Evolutionary conservation across 1,140 invertebrate genomes (phyloP), one percentile per base, ranked within the genome.

Genomic region (Drosophila pandora): DNA sequence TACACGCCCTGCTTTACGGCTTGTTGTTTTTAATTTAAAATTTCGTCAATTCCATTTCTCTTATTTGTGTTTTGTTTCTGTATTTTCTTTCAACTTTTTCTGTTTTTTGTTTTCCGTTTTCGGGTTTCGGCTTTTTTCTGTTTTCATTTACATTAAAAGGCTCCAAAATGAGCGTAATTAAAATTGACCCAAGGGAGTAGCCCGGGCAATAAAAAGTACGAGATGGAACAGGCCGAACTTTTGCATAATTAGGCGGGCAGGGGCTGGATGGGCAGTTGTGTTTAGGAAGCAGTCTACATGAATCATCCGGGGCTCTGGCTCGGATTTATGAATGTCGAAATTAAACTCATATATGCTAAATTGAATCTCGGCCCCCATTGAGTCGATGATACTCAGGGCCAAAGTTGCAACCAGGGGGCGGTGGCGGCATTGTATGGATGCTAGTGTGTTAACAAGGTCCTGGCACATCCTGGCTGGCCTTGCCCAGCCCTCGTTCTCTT

Each of bases 161-260:
- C 72, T 67, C 72, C 57, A 70, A 21, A 88, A 88, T 88, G 83
- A 88, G 61, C 76, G 83, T 83, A 88, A 88, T 88, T 88, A 89
- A 88, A 88, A 88, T 88, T 88, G 83, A 88, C 83, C 83, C 83
- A 83, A 76, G 76, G 72, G 83, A 78, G 73, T 63, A 64, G 71
- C 62, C 56, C 62, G 32, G 63, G 39, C 49, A 67, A 52, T 54
- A 72, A 81, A 76, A 59, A 43, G 61, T 56, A 41, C 49, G 52
- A 54, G 61, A 37, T 48, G 49, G 41, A 63, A 55, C 41, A 48
- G 63, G 45, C 57, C 59, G 37, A 70, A 80, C 53, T 82, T 82
- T 81, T 68, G 69, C 65, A 81, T 81, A 81, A 81, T 76, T 80
- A 80, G 56, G 56, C 55, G 37, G 45, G 57, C 45, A 12, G 61